These are phyloP conservation scores for Bovichtus variegatus DNA, from an alignment of 2,797 vertebrate genomes.

Conservation along the genomic window DNA sequence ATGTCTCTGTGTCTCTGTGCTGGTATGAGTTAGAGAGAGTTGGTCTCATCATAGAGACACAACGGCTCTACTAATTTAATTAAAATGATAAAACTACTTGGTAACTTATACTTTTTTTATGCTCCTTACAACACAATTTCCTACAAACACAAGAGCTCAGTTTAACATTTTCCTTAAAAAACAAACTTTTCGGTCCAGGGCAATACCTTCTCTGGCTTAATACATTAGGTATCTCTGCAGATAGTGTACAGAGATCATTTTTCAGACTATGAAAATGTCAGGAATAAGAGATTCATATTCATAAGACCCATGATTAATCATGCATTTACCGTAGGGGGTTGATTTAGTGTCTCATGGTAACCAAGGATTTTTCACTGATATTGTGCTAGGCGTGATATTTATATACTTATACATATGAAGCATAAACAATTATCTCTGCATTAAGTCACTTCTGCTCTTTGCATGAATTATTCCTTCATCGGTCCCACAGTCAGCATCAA, in stretches of 20 bases:
- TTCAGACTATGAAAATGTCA: neutral
- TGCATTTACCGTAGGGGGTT: constrained; percentile 12
- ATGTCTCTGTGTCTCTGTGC: neutral
- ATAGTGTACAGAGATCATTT: neutral
- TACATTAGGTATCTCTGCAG: neutral
- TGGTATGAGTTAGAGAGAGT: neutral
- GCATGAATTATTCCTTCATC: constrained; percentile 3
- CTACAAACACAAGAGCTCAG: neutral
- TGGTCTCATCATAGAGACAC: neutral
- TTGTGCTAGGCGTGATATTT: neutral
- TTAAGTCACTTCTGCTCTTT: constrained; percentile 9
- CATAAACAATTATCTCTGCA: neutral
- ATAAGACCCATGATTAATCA: constrained; percentile 18
- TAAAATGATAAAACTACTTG: neutral
- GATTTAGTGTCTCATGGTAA: constrained; percentile 1
- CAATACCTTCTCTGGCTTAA: neutral
- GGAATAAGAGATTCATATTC: constrained; percentile 14
- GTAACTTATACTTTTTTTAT: neutral
- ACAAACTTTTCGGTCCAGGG: neutral
- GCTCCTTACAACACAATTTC: neutral
- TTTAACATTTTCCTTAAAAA: neutral
- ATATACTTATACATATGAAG: neutral
- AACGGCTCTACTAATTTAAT: neutral
- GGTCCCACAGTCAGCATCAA: constrained; percentile 15
- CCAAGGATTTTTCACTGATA: neutral